These are phyloP conservation scores for Gonioctena quinquepunctata DNA, from an alignment of 1,140 invertebrate genomes.

Conservation along the genomic window DNA sequence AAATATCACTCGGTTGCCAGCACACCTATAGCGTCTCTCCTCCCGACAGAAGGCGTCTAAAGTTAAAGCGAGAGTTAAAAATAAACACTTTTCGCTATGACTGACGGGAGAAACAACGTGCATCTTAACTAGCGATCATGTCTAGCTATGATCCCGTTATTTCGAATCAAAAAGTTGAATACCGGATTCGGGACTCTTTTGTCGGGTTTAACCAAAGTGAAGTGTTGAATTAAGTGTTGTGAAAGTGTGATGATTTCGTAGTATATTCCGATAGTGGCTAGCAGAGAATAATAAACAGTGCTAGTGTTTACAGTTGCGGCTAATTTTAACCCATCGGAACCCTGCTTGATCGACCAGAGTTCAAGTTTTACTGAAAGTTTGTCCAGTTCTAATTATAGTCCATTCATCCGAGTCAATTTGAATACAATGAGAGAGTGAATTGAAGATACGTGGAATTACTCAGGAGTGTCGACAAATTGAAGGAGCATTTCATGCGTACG, in stretches of 20 bases:
- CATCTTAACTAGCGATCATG: constrained; percentile 18
- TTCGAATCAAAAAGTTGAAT: not conserved
- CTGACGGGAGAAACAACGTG: constrained; percentile 29
- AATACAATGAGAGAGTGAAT: constrained; percentile 13
- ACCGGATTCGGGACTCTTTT: not conserved
- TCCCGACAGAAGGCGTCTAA: constrained; percentile 25
- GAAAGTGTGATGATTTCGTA: not conserved
- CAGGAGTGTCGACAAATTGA: not conserved
- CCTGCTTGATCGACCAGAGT: not conserved
- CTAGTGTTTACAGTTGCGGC: constrained; percentile 8
- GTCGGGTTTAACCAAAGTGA: not conserved
- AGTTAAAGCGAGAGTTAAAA: constrained; percentile 39
- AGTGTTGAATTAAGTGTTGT: not conserved
- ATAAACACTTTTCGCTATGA: constrained; percentile 43
- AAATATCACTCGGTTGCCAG: constrained; percentile 21
- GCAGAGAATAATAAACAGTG: constrained; percentile 9
- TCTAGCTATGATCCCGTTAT: constrained; percentile 2
- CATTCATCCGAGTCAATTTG: not conserved
- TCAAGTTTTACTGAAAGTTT: constrained; percentile 3
- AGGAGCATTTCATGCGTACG: not conserved
- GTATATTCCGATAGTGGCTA: not conserved
- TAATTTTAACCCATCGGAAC: constrained; percentile 1
- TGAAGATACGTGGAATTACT: not conserved
- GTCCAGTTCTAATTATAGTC: constrained; percentile 7
- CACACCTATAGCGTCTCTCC: constrained; percentile 26